Base-by-base conservation (phyloP, 2,797 vertebrate species). In the Crocodylus rhombifer region DNA sequence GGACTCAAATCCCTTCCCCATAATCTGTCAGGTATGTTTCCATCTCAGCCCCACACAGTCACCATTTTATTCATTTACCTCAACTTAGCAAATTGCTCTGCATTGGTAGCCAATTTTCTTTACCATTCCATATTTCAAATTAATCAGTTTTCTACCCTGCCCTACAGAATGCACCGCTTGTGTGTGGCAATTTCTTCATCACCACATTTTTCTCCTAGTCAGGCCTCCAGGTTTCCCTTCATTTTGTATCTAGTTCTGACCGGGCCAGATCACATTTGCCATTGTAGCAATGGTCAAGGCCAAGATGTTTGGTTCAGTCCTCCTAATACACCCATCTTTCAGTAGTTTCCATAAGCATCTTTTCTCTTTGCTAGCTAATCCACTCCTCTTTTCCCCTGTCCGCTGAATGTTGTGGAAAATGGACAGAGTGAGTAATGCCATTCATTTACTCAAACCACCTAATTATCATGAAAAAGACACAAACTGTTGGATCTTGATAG, bases 1-100 rank as follows among this genome's bases (percentile, higher is more conserved):
- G 73, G 84, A 75, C 67, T 95, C 84, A 84, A 51, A 96, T 78
- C 78, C 80, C 84, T n/a, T 33, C 82, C 33, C n/a, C 61, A 76
- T 60, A 92, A 42, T 17, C 73, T 90, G 58, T 65, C 82, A 92
- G 86, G 76, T 14, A 76, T 0, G 12, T 25, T 51, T 80, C 80
- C 83, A 91, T 73, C 76, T 88, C 95, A 91, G 80, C 58, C 73
- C 61, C 78, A 76, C 78, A 67, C 57, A 26, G 60, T 42, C 89
- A 76, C 57, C 76, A 87, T 78, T 93, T 83, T 51, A 51, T 51
- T 51, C 42, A 51, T 51, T 51, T 51, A 51, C 42, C 42, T 51
- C 42, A 51, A 51, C 42, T 64, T 28, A 92, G 90, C 64, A 89
- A 84, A 2, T 63, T 8, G 21, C 14, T 30, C 76, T 21, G 85